phyloP scores from a whole-genome alignment of 1,140 invertebrate genomes.

The Brachionus koreanus region DNA sequence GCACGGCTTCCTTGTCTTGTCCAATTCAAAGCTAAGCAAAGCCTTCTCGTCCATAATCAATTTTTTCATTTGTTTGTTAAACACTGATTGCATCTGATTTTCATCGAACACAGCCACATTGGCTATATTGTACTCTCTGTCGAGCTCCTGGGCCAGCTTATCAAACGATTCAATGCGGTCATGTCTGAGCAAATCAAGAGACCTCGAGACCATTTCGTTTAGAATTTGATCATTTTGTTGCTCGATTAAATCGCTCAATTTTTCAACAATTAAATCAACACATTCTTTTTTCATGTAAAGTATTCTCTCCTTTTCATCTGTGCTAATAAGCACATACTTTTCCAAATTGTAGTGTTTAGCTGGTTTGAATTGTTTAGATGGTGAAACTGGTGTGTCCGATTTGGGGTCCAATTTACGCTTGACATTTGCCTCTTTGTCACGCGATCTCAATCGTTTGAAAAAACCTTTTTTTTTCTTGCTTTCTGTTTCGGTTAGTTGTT shows the following conservation, averaged over 20 bases:
- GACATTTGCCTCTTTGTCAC: background rate
- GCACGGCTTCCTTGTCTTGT: background rate
- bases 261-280: background rate
- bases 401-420: conserved; percentile 2
- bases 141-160: background rate
- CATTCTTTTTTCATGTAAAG: conserved; percentile 38
- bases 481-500: background rate
- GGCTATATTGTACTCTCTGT: background rate
- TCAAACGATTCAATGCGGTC: conserved; percentile 28
- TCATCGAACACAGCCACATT: background rate
- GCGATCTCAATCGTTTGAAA: background rate
- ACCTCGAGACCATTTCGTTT: background rate
- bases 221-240: background rate
- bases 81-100: background rate
- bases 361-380: background rate
- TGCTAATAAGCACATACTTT: background rate
- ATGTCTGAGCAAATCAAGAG: conserved; percentile 3
- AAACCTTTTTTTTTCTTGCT: background rate
- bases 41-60: background rate
- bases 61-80: background rate
- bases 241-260: background rate
- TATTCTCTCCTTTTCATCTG: conserved; percentile 9
- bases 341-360: background rate
- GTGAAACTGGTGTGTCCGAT: background rate
- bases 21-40: background rate